These are phyloP conservation scores for Priocnemis perturbator DNA, from an alignment of 2,888 invertebrate species.

Conservation along the genomic window DNA sequence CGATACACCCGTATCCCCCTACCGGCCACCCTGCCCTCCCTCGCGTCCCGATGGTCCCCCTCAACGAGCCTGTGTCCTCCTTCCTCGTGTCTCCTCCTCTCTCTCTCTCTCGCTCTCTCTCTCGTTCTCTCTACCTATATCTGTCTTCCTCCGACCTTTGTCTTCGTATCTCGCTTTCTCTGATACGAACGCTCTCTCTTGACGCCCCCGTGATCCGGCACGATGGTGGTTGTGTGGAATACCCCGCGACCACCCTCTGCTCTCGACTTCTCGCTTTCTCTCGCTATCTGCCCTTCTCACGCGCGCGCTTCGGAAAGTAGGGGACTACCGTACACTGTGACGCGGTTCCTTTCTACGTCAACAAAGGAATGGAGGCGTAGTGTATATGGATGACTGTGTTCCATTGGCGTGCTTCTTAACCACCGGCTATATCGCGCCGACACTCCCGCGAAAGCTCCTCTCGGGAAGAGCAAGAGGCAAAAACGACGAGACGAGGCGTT, in stretches of 20 bases:
- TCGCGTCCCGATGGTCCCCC: slow-evolving; percentile 21
- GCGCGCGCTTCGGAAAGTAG: not conserved
- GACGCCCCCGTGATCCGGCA: slow-evolving; percentile 53
- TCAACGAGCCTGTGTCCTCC: slow-evolving; percentile 21
- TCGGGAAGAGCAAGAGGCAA: slow-evolving; percentile 3
- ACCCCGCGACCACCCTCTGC: slow-evolving; percentile 17
- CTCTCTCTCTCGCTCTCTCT: slow-evolving; percentile 23
- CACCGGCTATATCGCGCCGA: too few relatives aligned
- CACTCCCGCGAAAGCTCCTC: slow-evolving; percentile 18
- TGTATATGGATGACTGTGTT: not conserved
- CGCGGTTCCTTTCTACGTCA: slow-evolving; percentile 69
- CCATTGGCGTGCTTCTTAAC: too few relatives aligned
- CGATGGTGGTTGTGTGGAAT: slow-evolving; percentile 51
- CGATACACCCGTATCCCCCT: slow-evolving; percentile 35
- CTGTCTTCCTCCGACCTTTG: too few relatives aligned
- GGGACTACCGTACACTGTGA: slow-evolving; percentile 57
- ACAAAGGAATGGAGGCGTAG: slow-evolving; percentile 59
- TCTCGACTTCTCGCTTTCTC: slow-evolving; percentile 39
- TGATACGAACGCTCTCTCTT: slow-evolving; percentile 36
- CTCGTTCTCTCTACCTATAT: slow-evolving; percentile 6
- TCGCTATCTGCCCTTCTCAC: slow-evolving; percentile 28
- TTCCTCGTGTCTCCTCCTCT: slow-evolving; percentile 32
- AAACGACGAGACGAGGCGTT: too few relatives aligned
- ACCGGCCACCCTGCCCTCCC: slow-evolving; percentile 33
- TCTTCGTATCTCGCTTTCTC: not conserved